These are phyloP conservation scores for Apis laboriosa DNA, from an alignment of 1,140 invertebrate species.

Conservation along the genomic window DNA sequence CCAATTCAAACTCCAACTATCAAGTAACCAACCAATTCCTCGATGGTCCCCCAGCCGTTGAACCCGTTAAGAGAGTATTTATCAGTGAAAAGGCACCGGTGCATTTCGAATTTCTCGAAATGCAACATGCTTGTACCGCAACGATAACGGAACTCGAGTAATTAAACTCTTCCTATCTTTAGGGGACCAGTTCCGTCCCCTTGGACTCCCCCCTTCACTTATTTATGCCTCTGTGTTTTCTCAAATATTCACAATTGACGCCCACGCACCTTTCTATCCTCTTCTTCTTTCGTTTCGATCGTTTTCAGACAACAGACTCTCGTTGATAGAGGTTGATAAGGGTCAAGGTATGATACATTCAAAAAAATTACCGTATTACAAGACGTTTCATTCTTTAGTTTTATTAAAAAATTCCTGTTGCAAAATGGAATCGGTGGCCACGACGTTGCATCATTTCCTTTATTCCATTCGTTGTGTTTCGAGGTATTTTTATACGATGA, in stretches of 20 bases:
- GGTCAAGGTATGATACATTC: slow-evolving; percentile 17
- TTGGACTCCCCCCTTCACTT: background rate
- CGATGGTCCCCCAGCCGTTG: too few relatives aligned
- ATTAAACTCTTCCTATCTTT: slow-evolving; percentile 40
- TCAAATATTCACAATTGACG: slow-evolving; percentile 35
- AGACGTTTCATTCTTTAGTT: background rate
- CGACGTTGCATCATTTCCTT: background rate
- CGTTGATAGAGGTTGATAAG: background rate
- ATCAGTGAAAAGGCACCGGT: background rate
- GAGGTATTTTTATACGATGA: background rate
- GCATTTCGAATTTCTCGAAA: slow-evolving; percentile 30
- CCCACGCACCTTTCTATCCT: background rate
- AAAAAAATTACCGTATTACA: background rate
- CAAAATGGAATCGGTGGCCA: background rate
- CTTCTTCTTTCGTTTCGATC: background rate
- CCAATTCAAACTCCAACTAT: too few relatives aligned
- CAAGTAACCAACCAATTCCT: too few relatives aligned
- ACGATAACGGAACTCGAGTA: slow-evolving; percentile 25
- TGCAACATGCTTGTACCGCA: slow-evolving; percentile 20
- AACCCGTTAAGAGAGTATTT: background rate
- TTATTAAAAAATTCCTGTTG: slow-evolving; percentile 12
- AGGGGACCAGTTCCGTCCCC: slow-evolving; percentile 11
- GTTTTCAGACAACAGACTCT: background rate
- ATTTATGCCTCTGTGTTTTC: slow-evolving; percentile 21
- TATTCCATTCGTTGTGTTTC: background rate